A percentile compares a stretch with the other conserved stretches of the same genome.
Conservation (phyloP, 35 echinoderm and acorn worm genomes). For the Apostichopus japonicus region DNA sequence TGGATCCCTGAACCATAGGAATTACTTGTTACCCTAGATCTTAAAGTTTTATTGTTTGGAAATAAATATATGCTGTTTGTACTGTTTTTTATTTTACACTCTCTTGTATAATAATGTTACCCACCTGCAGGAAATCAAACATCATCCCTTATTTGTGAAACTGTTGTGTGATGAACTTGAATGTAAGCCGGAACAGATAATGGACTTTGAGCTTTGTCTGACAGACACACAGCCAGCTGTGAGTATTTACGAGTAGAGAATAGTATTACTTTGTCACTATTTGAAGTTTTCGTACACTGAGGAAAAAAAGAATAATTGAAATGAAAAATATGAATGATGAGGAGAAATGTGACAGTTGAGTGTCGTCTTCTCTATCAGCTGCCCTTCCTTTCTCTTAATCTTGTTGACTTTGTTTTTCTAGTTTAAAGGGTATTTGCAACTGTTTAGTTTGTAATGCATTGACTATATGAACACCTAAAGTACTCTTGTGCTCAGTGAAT, state of each 20-base stretch:
- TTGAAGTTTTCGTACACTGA: no score
- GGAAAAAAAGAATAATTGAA: not conserved
- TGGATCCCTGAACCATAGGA: no score
- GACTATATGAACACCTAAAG: no score
- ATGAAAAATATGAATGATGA: not conserved
- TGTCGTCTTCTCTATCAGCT: not conserved
- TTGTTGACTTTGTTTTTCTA: not conserved
- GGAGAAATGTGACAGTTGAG: not conserved
- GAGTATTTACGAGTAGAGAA: not conserved
- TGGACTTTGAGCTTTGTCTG: slow-evolving; percentile 96
- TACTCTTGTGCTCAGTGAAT: no score
- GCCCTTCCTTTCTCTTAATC: not conserved
- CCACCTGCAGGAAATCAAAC: slow-evolving; percentile 61
- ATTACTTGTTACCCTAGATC: no score
- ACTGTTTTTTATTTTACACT: no score
- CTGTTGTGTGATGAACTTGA: slow-evolving; percentile 69
- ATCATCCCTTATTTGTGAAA: slow-evolving; percentile 70
- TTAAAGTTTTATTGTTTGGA: no score
- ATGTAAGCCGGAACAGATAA: slow-evolving; percentile 49
- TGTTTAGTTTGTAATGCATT: no score
- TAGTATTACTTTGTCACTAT: no score
- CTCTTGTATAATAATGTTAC: no score
- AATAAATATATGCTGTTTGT: no score
- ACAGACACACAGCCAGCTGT: slow-evolving; percentile 91
- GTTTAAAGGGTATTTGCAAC: no score